A percentile compares a stretch with the other conserved stretches of the same genome.
Conservation (phyloP, 2,113 vertebrate species). For the Cynopterus brachyotis region DNA sequence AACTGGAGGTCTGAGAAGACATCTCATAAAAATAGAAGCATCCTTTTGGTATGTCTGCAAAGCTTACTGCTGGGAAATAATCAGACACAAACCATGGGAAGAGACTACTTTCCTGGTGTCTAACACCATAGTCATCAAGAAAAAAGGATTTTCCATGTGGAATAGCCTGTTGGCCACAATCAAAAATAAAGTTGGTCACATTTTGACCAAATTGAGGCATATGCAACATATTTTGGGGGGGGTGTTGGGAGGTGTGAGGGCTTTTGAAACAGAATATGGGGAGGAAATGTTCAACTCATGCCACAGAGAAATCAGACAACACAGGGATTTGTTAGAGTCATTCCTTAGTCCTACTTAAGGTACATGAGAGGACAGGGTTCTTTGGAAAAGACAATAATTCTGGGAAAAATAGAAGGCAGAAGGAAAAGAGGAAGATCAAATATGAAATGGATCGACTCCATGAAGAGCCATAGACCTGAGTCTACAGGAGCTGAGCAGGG, state of each 20-base stretch:
- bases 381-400: background rate
- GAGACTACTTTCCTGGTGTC: background rate
- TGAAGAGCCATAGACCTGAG: background rate
- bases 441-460: background rate
- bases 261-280: background rate
- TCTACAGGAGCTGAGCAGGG: background rate
- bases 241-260: accelerated
- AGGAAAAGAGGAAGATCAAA: background rate
- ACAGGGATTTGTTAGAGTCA: background rate
- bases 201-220: background rate
- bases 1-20: background rate
- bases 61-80: background rate
- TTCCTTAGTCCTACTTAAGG: background rate
- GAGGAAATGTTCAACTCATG: background rate
- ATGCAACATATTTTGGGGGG: background rate
- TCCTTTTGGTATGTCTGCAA: background rate
- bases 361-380: background rate
- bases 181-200: background rate
- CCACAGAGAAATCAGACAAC: background rate
- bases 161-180: background rate
- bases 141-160: background rate
- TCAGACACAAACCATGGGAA: background rate
- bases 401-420: background rate
- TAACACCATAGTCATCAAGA: background rate
- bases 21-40: background rate